Evolutionary conservation across 2,113 vertebrate species (phyloP), one percentile per base, ranked within the genome.

Genomic region (Charina bottae): DNA sequence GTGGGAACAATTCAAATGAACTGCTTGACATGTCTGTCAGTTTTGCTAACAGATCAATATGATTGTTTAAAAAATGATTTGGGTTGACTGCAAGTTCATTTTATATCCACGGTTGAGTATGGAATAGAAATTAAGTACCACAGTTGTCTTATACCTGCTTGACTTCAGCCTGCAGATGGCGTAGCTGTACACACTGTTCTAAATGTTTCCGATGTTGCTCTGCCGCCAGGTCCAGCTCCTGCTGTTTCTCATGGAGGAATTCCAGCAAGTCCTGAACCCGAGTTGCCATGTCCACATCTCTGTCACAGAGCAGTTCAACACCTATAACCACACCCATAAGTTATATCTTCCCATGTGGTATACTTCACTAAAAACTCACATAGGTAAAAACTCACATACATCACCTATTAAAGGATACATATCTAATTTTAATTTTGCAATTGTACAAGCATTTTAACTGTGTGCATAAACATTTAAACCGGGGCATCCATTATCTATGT

Each of bases 171-270:
- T 99, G 99, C 94, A 99, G 98, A 95, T 99, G 99, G 10, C 99
- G 98, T 46, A 99, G 98, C 93, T 99, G 99, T 85, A 99, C 99
- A 0, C 99, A 99, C 95, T 99, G 99, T 96, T 99, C 99, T 97
- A 99, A 95, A 97, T 99, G 99, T 62, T 99, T 98, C 93, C 99
- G 98, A 91, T 99, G 99, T 97, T 99, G 99, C 95, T 99, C 99
- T 0, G 99, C 99, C 0, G 98, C 98, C 7, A 99, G 6, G 6
- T 99, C 99, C 96, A 99, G 96, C 94, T 99, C 99, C 95, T 99
- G 99, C 95, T 99, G 99, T 95, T 99, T 99, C 95, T 99, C 99
- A 0, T 99, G 99, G 46, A 99, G 98, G 91, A 99, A 99, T 95
- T 99, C 99, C 94, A 99, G 96, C 94, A 99, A 95, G 93, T 99